Base-by-base conservation (phyloP, 2,113 vertebrate genomes). In the Elachura formosa region DNA sequence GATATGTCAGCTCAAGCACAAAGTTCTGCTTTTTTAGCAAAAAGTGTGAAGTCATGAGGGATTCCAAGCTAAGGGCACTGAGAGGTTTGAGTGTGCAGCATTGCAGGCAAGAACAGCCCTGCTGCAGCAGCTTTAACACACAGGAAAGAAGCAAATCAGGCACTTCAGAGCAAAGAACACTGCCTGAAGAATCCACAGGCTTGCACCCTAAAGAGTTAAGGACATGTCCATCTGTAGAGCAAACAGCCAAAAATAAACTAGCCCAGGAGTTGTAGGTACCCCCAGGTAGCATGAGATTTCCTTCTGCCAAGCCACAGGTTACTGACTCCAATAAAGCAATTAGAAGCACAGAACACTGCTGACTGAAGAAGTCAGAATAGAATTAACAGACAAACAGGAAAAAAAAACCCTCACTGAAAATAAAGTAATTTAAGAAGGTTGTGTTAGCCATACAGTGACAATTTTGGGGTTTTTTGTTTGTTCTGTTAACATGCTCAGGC, bases 401-500 rank as follows among this genome's bases (percentile, higher is more conserved):
- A 73, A 49, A 14, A 51, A 41, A 41, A 41, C 41, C 33, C 0
- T 2, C 43, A 5, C 9, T 46, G 38, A 55, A 75, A 80, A 25
- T 22, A 16, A 85, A 71, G 12, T 15, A 18, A 81, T 64, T 69
- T 58, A 52, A 86, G 61, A 46, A 95, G 22, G 15, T 41, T 59
- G 16, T 59, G 14, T 52, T 62, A 78, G 16, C 13, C 45, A 34
- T 3, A 34, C 5, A 68, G 36, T 23, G 8, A 38, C 22, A 69
- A 69, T 29, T 73, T 3, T 1, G 3, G 5, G 2, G 0, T 5
- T 23, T 49, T 40, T 66, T 83, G 10, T 34, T 46, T 58, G 13
- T 14, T 84, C 41, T 77, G 33, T 74, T 68, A 74, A 56, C 21
- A 24, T 9, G 48, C 34, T 75, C 72, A 67, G 58, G 25, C 48